A percentile compares a stretch with the other conserved stretches of the same genome.
Evolutionary conservation across 2,113 vertebrate genomes (phyloP).

Genomic region (Xenopus borealis): DNA sequence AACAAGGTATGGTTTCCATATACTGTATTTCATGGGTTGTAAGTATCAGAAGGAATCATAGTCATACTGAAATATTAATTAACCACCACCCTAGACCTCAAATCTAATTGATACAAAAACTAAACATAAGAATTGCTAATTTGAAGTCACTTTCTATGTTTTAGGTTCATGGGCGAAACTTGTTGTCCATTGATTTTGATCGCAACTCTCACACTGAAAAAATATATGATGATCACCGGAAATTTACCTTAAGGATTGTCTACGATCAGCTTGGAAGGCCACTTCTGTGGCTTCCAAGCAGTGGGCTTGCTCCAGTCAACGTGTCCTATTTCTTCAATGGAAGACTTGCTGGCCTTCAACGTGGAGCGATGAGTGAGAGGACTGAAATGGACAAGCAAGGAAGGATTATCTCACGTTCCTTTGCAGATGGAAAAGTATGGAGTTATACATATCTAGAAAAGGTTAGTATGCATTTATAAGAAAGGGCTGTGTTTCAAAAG

Average conservation of each 20-base stretch:
- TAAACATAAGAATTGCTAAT: too few species aligned
- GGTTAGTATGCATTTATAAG: slow-evolving; percentile 61
- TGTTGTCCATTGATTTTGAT: slow-evolving; percentile 96
- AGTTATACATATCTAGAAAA: slow-evolving; percentile 98
- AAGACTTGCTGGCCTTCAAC: slow-evolving; percentile 87
- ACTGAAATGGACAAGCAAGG: slow-evolving; percentile 90
- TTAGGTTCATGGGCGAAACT: slow-evolving; percentile 91
- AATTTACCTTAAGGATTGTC: slow-evolving; percentile 93
- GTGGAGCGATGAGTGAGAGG: slow-evolving; percentile 94
- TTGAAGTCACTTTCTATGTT: slow-evolving; percentile 6
- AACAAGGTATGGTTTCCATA: too few species aligned
- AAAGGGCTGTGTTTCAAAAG: too few species aligned
- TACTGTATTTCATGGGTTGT: too few species aligned
- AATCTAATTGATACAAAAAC: too few species aligned
- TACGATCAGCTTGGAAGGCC: slow-evolving; percentile 93
- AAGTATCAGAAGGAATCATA: too few species aligned
- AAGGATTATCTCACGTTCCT: slow-evolving; percentile 86
- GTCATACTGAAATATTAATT: too few species aligned
- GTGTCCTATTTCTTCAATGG: slow-evolving; percentile 92
- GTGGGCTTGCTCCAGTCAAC: slow-evolving; percentile 91
- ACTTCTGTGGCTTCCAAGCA: slow-evolving; percentile 95
- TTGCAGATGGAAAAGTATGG: slow-evolving; percentile 95
- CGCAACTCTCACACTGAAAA: slow-evolving; percentile 96
- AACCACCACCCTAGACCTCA: too few species aligned
- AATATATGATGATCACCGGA: slow-evolving; percentile 97